Percentiles rank a stretch among this genome's conserved stretches.
Evolutionary conservation across 2,888 invertebrate species (phyloP).

Genomic region (Zeuzera pyrina): DNA sequence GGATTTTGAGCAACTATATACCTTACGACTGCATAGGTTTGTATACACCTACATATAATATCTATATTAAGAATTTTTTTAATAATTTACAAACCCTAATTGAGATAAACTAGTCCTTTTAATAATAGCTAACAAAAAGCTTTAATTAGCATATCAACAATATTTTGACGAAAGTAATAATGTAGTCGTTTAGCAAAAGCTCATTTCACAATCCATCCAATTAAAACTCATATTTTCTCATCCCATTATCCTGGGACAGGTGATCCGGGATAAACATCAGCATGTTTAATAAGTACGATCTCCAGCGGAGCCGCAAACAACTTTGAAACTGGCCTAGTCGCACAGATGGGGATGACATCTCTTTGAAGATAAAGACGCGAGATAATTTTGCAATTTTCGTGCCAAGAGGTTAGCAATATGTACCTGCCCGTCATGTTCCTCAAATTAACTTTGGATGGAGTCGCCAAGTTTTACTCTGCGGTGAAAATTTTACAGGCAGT

Average conservation of each 20-base stretch:
- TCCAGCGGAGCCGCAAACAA: conserved; percentile 55
- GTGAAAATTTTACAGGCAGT: conserved; percentile 22
- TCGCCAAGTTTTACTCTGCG: conserved; percentile 39
- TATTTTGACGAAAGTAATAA: too few relatives aligned
- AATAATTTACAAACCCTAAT: too few relatives aligned
- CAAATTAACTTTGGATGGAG: conserved; percentile 60
- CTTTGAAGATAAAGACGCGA: conserved; percentile 70
- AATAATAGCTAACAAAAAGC: too few relatives aligned
- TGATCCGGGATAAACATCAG: conserved; percentile 48
- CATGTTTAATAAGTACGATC: conserved; percentile 49
- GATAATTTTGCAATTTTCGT: conserved; percentile 70
- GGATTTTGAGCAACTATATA: too few relatives aligned
- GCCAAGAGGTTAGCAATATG: conserved; percentile 50
- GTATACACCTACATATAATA: too few relatives aligned
- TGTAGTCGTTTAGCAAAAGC: too few relatives aligned
- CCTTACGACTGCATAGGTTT: too few relatives aligned
- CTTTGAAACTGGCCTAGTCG: conserved; percentile 60
- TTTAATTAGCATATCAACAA: too few relatives aligned
- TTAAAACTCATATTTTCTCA: conserved; percentile 35
- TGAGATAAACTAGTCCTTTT: too few relatives aligned
- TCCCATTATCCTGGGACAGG: conserved; percentile 35
- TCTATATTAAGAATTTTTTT: too few relatives aligned
- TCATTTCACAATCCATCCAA: conserved; percentile 25
- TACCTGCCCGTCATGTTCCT: conserved; percentile 52
- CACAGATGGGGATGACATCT: conserved; percentile 66